Evolutionary conservation across 2,797 vertebrate species (phyloP).

Genomic region (Fistularia commersonii): DNA sequence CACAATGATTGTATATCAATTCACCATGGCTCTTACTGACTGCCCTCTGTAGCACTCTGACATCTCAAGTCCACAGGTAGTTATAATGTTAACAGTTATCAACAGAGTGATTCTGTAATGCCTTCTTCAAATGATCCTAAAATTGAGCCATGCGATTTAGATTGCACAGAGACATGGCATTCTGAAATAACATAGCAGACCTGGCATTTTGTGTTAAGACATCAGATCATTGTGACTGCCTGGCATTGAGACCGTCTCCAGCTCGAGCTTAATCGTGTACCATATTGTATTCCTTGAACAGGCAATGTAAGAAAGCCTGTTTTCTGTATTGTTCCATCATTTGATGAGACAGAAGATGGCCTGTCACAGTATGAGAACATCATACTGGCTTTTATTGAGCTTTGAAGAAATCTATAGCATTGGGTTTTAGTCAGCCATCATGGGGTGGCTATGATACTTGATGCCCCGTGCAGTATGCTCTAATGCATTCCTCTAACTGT

Average conservation of each 20-base stretch:
- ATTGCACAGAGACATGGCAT: too few relatives aligned
- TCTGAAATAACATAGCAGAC: too few relatives aligned
- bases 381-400: conserved; percentile 4
- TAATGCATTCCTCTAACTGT: conserved; percentile 55
- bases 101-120: not conserved
- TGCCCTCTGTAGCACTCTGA: not conserved
- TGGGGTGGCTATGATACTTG: conserved; percentile 49
- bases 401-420: not conserved
- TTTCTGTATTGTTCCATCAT: not conserved
- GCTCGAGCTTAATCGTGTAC: too few relatives aligned
- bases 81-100: conserved; percentile 3
- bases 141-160: too few relatives aligned
- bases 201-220: too few relatives aligned
- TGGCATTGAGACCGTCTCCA: too few relatives aligned
- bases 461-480: conserved; percentile 39
- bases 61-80: conserved; percentile 21
- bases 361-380: conserved; percentile 1
- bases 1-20: conserved; percentile 11
- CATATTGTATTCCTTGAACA: too few relatives aligned
- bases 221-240: too few relatives aligned
- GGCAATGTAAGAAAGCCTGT: too few relatives aligned
- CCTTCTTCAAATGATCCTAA: not conserved
- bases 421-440: conserved; percentile 28
- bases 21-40: conserved; percentile 9
- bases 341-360: conserved; percentile 2